These are phyloP conservation scores for Ischnura elegans DNA, from an alignment of 2,888 invertebrate genomes.

Conservation along the genomic window DNA sequence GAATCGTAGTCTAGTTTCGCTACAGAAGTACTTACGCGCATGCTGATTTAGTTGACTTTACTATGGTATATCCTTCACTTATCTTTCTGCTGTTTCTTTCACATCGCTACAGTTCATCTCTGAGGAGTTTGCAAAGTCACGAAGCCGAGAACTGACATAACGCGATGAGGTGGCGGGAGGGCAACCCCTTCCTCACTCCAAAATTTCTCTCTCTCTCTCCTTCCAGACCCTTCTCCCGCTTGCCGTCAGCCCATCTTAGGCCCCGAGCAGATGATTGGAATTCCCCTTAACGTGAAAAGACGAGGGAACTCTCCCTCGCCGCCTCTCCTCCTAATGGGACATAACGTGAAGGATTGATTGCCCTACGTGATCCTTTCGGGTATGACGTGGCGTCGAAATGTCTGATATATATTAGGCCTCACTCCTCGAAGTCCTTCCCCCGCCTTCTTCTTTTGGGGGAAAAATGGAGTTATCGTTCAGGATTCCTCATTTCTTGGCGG, in stretches of 20 bases:
- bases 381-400: slow-evolving; percentile 62
- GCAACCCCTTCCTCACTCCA: neutral
- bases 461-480: slow-evolving; percentile 23
- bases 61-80: neutral
- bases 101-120: neutral
- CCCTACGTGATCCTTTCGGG: slow-evolving; percentile 22
- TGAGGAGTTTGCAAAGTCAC: neutral
- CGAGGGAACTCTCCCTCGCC: neutral
- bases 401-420: slow-evolving; percentile 12
- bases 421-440: no score
- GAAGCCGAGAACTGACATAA: slow-evolving; percentile 10
- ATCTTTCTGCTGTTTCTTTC: neutral
- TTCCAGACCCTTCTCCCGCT: neutral
- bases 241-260: neutral
- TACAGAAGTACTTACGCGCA: no score
- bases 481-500: neutral
- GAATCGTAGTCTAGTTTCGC: no score
- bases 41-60: no score
- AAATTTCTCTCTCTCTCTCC: neutral
- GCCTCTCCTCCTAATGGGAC: slow-evolving; percentile 52
- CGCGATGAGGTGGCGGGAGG: neutral
- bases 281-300: slow-evolving; percentile 57
- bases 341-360: slow-evolving; percentile 61
- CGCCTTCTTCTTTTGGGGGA: neutral
- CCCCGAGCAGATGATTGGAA: slow-evolving; percentile 23